phyloP scores from a whole-genome alignment of 2,797 vertebrate genomes.

The Acanthornis magna region DNA sequence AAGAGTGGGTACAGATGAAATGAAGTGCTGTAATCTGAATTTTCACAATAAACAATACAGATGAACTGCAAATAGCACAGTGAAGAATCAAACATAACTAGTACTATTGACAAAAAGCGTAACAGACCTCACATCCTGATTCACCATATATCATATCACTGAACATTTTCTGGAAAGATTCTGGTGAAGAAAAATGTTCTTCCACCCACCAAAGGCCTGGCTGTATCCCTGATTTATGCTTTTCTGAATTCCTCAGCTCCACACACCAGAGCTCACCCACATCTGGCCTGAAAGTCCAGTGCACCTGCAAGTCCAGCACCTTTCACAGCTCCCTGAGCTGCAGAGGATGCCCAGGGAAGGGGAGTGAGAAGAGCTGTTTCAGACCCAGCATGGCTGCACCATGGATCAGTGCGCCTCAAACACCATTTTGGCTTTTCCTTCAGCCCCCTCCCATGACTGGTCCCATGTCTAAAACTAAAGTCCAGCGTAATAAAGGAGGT shows the following conservation, averaged over 20 bases:
- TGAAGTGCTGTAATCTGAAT: neutral
- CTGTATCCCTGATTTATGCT: neutral
- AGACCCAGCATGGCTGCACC: neutral
- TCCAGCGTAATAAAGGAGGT: neutral
- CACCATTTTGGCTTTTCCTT: no score
- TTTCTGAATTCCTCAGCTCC: neutral
- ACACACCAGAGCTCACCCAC: neutral
- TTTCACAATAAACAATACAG: neutral
- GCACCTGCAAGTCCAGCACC: neutral
- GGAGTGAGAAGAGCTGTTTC: neutral
- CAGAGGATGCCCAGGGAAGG: neutral
- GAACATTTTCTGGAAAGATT: neutral
- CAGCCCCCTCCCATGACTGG: neutral
- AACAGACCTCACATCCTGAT: neutral
- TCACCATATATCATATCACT: neutral
- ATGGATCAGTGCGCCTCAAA: neutral
- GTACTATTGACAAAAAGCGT: neutral
- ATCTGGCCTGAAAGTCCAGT: no score
- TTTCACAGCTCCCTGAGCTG: neutral
- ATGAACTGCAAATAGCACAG: neutral
- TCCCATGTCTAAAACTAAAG: neutral
- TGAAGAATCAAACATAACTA: neutral
- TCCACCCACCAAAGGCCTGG: neutral
- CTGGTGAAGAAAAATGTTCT: neutral
- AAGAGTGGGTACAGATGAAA: neutral